phyloP scores from a whole-genome alignment of 2,113 vertebrate genomes.

The Hyperoodon ampullatus region DNA sequence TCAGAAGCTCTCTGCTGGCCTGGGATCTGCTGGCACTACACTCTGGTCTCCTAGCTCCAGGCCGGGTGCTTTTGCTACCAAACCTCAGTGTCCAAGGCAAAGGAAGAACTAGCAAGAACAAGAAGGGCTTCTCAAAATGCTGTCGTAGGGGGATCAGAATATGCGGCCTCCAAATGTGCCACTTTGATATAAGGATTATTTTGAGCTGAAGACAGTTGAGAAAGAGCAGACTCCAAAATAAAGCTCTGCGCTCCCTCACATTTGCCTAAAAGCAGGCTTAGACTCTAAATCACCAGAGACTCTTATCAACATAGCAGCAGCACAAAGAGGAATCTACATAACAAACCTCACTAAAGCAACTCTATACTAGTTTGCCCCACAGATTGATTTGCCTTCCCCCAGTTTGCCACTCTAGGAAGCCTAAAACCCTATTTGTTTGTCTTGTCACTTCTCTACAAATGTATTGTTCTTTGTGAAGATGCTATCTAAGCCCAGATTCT shows the following conservation, averaged over 20 bases:
- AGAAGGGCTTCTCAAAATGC: not conserved
- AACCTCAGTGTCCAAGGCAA: not conserved
- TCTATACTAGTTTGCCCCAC: not conserved
- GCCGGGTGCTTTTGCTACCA: not conserved
- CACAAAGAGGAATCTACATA: not conserved
- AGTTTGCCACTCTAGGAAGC: not conserved
- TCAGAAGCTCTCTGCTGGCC: not conserved
- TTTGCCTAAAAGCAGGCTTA: not conserved
- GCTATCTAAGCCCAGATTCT: not conserved
- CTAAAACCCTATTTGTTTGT: not conserved
- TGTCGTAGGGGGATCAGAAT: not conserved
- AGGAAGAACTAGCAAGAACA: not conserved
- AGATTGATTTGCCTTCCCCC: not conserved
- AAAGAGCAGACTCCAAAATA: not conserved
- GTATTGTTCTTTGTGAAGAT: not conserved
- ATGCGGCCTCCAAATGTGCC: not conserved
- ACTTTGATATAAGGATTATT: not conserved
- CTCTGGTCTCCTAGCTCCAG: not conserved
- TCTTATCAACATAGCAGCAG: not conserved
- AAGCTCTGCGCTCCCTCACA: not conserved
- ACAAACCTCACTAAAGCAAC: not conserved
- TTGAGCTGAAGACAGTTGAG: not conserved
- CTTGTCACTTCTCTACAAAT: not conserved
- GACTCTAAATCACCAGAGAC: too few species aligned
- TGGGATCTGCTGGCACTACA: accelerated